Evolutionary conservation across 2,888 invertebrate species (phyloP).

Genomic region (Arrhopalites spinosus): DNA sequence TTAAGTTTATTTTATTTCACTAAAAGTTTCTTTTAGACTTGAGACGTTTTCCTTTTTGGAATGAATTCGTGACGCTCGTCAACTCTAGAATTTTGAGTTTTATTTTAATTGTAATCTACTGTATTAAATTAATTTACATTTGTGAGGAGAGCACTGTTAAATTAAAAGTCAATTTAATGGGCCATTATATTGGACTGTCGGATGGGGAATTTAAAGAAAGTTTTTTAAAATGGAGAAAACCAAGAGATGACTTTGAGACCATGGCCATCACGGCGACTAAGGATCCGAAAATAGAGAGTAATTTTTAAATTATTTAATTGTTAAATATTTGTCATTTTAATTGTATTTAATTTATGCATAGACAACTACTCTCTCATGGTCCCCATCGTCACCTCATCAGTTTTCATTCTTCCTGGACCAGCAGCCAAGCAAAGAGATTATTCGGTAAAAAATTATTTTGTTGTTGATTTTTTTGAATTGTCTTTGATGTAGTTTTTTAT

Average conservation of each 20-base stretch:
- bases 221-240: slow-evolving; percentile 49
- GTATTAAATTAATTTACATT: too few relatives aligned
- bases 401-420: slow-evolving; percentile 50
- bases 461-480: neutral
- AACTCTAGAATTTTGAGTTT: too few relatives aligned
- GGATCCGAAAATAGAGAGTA: slow-evolving; percentile 45
- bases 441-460: slow-evolving; percentile 5
- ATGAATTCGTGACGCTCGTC: too few relatives aligned
- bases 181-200: slow-evolving; percentile 47
- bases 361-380: slow-evolving; percentile 47
- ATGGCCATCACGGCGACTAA: slow-evolving; percentile 49
- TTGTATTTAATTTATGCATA: neutral
- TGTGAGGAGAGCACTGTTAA: too few relatives aligned
- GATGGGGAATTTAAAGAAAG: slow-evolving; percentile 45
- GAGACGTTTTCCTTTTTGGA: too few relatives aligned
- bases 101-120: too few relatives aligned
- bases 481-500: neutral
- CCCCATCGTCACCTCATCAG: slow-evolving; percentile 54
- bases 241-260: slow-evolving; percentile 52
- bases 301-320: neutral
- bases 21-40: too few relatives aligned
- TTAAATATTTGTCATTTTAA: neutral
- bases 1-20: too few relatives aligned
- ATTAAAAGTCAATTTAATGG: slow-evolving; percentile 16
- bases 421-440: slow-evolving; percentile 37